Evolutionary conservation across 2,888 invertebrate species (phyloP), one percentile per base, ranked within the genome.

Genomic region (Stratiomys singularior): DNA sequence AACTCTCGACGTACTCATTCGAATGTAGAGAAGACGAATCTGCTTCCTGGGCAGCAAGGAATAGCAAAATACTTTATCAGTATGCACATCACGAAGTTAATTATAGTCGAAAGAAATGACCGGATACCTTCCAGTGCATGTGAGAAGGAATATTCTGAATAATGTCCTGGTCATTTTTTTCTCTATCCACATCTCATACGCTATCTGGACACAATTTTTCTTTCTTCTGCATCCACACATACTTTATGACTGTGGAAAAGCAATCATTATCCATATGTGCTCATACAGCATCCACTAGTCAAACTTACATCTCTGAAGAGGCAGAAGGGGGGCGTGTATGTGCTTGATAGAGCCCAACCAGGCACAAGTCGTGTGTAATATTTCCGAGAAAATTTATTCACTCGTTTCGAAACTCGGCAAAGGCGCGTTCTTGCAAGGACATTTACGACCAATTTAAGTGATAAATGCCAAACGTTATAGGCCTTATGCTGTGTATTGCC

Each of bases 381-480:
- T n/a, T n/a, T 28, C 25, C 28, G 37, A 15, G 52, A 58, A 74
- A 74, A 74, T 60, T 37, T 74, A 74, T 74, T 74, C 74, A 74
- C 74, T 74, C 9, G 44, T 21, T 30, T 13, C 15, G 44, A 37
- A 37, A 37, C 37, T 15, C 47, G 69, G 69, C 15, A 46, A 37
- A 25, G 4, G 46, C 69, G 58, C 74, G 74, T 60, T 58, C 74
- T 58, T 74, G 74, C 58, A 74, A 74, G 58, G 74, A 74, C 74
- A 60, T 74, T 74, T 74, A 74, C 74, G 74, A 74, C 74, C 74
- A 74, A 74, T 74, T 74, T 60, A 74, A 74, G 74, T 74, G 74
- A 74, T 74, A 74, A 74, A 74, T 74, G 74, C 60, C 58, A 58
- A 28, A 30, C 44, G 37, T 58, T 74, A 74, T 74, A 74, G 74